Percentiles rank a stretch among this genome's conserved stretches.
These are phyloP conservation scores for Metalampra italica DNA, from an alignment of 2,888 invertebrate species.

Conservation along the genomic window DNA sequence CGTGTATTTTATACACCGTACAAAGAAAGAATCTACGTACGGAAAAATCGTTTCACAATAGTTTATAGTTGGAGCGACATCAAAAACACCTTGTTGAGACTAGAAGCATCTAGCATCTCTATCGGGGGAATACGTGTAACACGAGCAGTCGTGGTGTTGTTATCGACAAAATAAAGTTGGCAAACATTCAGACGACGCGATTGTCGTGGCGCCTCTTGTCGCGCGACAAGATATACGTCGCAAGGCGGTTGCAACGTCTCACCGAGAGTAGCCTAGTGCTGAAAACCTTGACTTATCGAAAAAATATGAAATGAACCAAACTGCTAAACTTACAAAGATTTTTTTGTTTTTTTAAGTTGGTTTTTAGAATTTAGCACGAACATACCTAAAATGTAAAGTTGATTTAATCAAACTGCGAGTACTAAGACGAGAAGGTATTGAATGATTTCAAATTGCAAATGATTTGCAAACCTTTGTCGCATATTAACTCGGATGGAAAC, in stretches of 20 bases:
- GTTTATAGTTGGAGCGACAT: too few relatives aligned
- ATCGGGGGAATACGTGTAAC: slow-evolving; percentile 16
- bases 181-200: slow-evolving; percentile 26
- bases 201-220: slow-evolving; percentile 30
- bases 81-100: too few relatives aligned
- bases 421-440: too few relatives aligned
- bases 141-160: slow-evolving; percentile 22
- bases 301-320: neutral
- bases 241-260: slow-evolving; percentile 24
- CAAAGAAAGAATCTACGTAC: too few relatives aligned
- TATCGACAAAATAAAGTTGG: slow-evolving; percentile 46
- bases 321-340: too few relatives aligned
- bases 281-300: neutral
- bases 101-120: slow-evolving; percentile 1
- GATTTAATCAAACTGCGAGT: too few relatives aligned
- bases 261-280: neutral
- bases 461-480: too few relatives aligned
- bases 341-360: neutral
- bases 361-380: neutral
- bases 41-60: too few relatives aligned
- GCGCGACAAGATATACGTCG: slow-evolving; percentile 31
- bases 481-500: too few relatives aligned
- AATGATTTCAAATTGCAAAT: too few relatives aligned
- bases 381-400: too few relatives aligned
- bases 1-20: too few relatives aligned